phyloP scores from a whole-genome alignment of 2,113 vertebrate genomes.

The Lepus europaeus region DNA sequence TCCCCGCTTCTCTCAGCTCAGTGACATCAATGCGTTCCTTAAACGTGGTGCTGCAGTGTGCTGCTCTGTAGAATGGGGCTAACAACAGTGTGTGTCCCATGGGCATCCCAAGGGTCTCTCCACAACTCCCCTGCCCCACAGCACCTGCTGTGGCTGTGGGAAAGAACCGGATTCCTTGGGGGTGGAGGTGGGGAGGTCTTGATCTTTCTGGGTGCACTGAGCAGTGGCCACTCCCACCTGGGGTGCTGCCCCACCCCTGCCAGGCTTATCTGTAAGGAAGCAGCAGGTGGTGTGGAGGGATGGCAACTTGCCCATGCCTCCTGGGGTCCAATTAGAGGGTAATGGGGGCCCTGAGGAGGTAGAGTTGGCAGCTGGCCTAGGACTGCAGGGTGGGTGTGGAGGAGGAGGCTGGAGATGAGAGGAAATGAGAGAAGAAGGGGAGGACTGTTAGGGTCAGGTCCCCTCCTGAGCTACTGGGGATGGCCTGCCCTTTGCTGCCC shows the following conservation, averaged over 20 bases:
- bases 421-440: neutral
- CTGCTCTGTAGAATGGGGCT: neutral
- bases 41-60: too few relatives aligned
- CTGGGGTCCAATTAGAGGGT: neutral
- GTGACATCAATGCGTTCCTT: neutral
- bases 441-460: neutral
- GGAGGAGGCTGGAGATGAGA: neutral
- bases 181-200: neutral
- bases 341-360: neutral
- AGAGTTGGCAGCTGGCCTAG: neutral
- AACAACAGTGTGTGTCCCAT: neutral
- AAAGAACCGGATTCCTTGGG: neutral
- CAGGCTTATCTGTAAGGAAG: slow-evolving; percentile 27
- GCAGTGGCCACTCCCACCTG: neutral
- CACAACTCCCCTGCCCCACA: neutral
- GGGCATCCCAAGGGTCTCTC: neutral
- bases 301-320: neutral
- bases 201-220: neutral
- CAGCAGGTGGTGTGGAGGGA: slow-evolving; percentile 37
- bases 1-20: neutral
- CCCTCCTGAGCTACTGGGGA: neutral
- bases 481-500: neutral
- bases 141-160: neutral
- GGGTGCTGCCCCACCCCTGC: neutral
- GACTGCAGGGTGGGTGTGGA: neutral